phyloP scores from a whole-genome alignment of 2,888 invertebrate species.

The Euzophera pinguis region DNA sequence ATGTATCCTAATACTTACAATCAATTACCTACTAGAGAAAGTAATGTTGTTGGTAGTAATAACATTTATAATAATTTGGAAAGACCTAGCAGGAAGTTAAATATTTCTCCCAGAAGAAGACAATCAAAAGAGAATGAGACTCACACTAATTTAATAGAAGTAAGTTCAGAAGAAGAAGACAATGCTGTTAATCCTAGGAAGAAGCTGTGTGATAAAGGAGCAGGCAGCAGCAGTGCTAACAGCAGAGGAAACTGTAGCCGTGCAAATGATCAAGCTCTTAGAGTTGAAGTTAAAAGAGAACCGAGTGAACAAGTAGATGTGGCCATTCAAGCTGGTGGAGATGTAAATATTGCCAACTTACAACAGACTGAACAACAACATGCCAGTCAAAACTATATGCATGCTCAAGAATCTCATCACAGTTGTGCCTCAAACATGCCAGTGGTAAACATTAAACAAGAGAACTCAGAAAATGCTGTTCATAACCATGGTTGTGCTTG shows the following conservation, averaged over 20 bases:
- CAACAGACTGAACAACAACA: conserved; percentile 21
- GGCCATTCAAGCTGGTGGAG: conserved; percentile 29
- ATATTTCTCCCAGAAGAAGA: conserved; percentile 65
- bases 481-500: conserved; percentile 26
- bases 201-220: conserved; percentile 44
- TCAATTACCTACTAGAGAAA: conserved; percentile 22
- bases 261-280: conserved; percentile 22
- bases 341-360: conserved; percentile 24
- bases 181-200: conserved; percentile 48
- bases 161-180: conserved; percentile 75
- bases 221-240: conserved; percentile 20
- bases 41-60: conserved; percentile 22
- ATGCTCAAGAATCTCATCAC: conserved; percentile 20
- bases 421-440: conserved; percentile 18
- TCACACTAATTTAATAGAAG: conserved; percentile 60
- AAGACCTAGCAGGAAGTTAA: conserved; percentile 65
- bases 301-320: conserved; percentile 37
- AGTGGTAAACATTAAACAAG: conserved; percentile 38
- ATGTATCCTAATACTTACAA: conserved; percentile 30
- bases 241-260: conserved; percentile 23
- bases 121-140: conserved; percentile 59
- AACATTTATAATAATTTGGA: conserved; percentile 42
- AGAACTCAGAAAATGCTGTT: conserved; percentile 28
- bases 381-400: conserved; percentile 25
- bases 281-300: conserved; percentile 53